Evolutionary conservation across 2,113 vertebrate species (phyloP).

Genomic region (Uria lomvia): DNA sequence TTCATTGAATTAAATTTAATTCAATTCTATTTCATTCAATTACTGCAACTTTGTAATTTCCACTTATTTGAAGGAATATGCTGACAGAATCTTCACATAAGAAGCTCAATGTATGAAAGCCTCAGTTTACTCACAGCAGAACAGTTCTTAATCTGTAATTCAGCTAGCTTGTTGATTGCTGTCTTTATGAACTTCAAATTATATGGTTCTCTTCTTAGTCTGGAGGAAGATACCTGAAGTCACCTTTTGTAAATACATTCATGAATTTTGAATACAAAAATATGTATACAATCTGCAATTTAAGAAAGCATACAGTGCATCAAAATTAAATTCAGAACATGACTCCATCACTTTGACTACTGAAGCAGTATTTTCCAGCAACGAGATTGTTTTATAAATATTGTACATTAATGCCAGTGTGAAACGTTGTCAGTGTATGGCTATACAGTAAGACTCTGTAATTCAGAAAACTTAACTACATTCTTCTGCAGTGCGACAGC

Average conservation of each 20-base stretch:
- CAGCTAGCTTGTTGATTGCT: not conserved
- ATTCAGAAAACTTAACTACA: not conserved
- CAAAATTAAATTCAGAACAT: not conserved
- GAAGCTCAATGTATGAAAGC: not conserved
- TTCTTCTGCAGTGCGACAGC: not conserved
- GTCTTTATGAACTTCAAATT: not conserved
- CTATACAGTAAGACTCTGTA: not conserved
- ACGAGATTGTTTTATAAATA: not conserved
- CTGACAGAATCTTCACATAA: not conserved
- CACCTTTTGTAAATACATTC: not conserved
- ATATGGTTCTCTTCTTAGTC: not conserved
- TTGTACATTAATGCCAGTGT: not conserved
- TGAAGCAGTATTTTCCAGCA: not conserved
- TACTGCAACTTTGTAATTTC: not conserved
- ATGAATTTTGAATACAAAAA: not conserved
- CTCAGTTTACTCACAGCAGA: not conserved
- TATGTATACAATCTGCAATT: accelerated
- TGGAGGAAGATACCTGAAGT: not conserved
- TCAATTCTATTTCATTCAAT: not conserved
- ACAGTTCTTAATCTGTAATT: not conserved
- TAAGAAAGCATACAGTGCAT: not conserved
- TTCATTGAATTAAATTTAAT: not conserved
- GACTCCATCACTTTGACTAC: not conserved
- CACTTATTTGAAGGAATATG: not conserved
- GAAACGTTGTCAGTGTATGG: not conserved